Evolutionary conservation across 2,113 vertebrate species (phyloP).

Genomic region (Lophura nycthemera): DNA sequence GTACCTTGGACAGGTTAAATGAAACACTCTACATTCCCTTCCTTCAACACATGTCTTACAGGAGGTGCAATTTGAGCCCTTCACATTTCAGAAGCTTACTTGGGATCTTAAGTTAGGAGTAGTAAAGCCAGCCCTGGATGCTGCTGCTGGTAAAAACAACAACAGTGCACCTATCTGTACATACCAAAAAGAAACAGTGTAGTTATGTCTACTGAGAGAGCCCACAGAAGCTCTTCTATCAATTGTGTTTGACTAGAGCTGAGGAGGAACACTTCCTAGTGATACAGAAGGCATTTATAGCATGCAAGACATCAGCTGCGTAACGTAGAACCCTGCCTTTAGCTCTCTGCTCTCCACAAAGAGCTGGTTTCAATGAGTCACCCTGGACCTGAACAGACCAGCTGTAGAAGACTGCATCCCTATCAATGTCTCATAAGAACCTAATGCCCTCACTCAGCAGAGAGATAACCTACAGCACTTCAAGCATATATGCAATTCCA

Average conservation of each 20-base stretch:
- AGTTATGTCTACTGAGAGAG: not conserved
- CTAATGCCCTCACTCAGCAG: not conserved
- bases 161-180: not conserved
- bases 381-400: not conserved
- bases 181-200: not conserved
- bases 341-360: not conserved
- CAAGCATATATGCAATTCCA: not conserved
- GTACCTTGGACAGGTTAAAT: rapidly evolving
- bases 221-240: rapidly evolving
- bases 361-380: not conserved
- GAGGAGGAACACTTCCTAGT: not conserved
- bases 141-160: not conserved
- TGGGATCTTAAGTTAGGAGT: not conserved
- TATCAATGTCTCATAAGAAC: not conserved
- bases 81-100: not conserved
- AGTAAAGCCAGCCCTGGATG: not conserved
- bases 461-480: not conserved
- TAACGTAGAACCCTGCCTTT: not conserved
- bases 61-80: not conserved
- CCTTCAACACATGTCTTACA: not conserved
- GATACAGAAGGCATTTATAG: not conserved
- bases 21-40: not conserved
- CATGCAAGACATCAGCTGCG: not conserved
- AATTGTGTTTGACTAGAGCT: not conserved
- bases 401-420: not conserved